Evolutionary conservation across 2,113 vertebrate genomes (phyloP).

Genomic region (Hylia prasina): DNA sequence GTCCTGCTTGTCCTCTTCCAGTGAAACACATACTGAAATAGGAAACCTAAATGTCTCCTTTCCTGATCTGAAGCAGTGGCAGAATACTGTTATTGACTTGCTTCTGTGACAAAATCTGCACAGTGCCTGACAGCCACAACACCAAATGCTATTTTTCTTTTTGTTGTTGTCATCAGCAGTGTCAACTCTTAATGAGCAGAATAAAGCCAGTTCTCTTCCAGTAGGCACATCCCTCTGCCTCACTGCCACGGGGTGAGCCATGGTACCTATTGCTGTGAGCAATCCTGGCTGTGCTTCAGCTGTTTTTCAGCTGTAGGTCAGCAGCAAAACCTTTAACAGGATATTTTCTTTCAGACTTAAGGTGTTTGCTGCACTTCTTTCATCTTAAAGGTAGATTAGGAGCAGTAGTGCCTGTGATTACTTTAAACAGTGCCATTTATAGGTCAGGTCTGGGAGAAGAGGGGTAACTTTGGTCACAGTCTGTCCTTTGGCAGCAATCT

Average conservation of each 20-base stretch:
- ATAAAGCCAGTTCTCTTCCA: background rate
- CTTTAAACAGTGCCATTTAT: background rate
- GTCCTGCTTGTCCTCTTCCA: background rate
- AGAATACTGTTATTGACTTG: background rate
- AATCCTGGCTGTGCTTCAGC: background rate
- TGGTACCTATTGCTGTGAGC: background rate
- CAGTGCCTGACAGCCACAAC: background rate
- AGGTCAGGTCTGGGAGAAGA: background rate
- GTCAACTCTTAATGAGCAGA: background rate
- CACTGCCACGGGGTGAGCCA: background rate
- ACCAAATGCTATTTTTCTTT: background rate
- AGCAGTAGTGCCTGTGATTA: background rate
- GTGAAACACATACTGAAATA: background rate
- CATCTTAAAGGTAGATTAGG: background rate
- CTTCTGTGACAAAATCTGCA: background rate
- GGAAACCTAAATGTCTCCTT: background rate
- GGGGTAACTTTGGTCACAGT: background rate
- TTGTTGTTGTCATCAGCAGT: background rate
- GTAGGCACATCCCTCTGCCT: fast-evolving
- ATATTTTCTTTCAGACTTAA: background rate
- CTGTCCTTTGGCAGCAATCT: background rate
- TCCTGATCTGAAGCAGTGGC: background rate
- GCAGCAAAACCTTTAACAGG: background rate
- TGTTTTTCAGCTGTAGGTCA: background rate
- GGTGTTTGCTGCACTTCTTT: background rate